Evolutionary conservation across 2,888 invertebrate genomes (phyloP), one percentile per base, ranked within the genome.

Genomic region (Unio pictorum): DNA sequence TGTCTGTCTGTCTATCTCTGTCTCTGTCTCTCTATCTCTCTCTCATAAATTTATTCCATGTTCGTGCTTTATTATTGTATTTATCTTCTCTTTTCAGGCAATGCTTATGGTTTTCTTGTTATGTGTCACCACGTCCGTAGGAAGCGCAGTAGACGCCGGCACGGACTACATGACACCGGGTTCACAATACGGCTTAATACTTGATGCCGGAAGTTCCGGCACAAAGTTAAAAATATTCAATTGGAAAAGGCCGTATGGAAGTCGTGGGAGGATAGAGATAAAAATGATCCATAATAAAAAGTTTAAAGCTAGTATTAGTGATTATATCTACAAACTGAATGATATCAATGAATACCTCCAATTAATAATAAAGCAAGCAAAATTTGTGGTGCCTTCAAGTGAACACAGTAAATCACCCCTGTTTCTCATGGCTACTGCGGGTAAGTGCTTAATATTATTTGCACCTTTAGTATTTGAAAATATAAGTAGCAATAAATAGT

Each of bases 201-300:
- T 92, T 64, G 92, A 92, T 80, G 92, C 91, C 11, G 92, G 92
- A 17, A 91, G 91, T 72, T 89, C 91, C 55, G 91, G 92, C 55
- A 91, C 91, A 63, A 87, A 92, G 61, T 81, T 91, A 11, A 91
- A 90, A 74, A 83, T 92, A 45, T 91, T 91, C 80, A 75, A 73
- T 64, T 91, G 91, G 91, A 71, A 69, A 28, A 73, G 62, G 11
- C 26, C 11, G 7, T 23, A 8, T 20, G 30, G 30, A 61, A 18
- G 30, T 30, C 26, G 18, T 20, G 61, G 20, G 18, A 28, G 23
- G 20, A 30, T 20, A 56, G 64, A 69, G 34, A 71, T 23, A 28
- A 58, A 67, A 45, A 60, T 79, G 63, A 64, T 71, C 56, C 28
- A 68, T 57, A 72, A 69, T 61, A n/a, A 68, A 64, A 83, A 71